Evolutionary conservation across 1,140 invertebrate species (phyloP), one percentile per base, ranked within the genome.

Genomic region (Conus betulinus): DNA sequence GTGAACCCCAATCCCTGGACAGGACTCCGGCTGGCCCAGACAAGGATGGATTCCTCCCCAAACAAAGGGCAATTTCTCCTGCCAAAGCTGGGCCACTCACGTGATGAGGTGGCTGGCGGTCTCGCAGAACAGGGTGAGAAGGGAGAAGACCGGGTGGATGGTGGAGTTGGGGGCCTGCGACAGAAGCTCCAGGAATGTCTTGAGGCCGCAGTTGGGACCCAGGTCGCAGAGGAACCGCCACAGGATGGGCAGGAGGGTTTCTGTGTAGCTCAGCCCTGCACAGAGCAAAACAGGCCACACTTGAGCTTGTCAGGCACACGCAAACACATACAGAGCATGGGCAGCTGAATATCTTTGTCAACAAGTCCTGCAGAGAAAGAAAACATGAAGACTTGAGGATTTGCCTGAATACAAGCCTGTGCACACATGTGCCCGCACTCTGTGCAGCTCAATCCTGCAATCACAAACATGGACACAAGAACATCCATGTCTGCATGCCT

Each of bases 31-130:
- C 39, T 39, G 39, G 3, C 39, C 39, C 39, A 39, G 39, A 39
- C 39, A 39, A 39, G 39, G 39, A 39, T 3, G 39, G 39, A 39
- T 39, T 39, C 39, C 39, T 39, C 39, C 39, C 0, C 0, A 39
- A 39, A 39, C 39, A 39, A 39, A 39, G 39, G 39, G 3, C 39
- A 39, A 39, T 39, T 39, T 39, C 39, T 39, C 39, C 39, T 39
- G 39, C 39, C 39, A 60, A 60, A 60, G 8, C 57, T 60, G 57
- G 15, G 8, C 15, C 57, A 97, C 97, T 97, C 96, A 99, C 98
- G 98, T 99, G 74, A 99, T 98, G 94, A 99, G 98, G 96, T 99
- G 98, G n/a, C 97, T 98, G 97, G 99, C 98, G 93, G 98, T 98
- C 94, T 99, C 98, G 92, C 97, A 98, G 95, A 99, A 99, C 2